Evolutionary conservation across 2,888 invertebrate genomes (phyloP).

Genomic region (Cryptocephalus primarius): DNA sequence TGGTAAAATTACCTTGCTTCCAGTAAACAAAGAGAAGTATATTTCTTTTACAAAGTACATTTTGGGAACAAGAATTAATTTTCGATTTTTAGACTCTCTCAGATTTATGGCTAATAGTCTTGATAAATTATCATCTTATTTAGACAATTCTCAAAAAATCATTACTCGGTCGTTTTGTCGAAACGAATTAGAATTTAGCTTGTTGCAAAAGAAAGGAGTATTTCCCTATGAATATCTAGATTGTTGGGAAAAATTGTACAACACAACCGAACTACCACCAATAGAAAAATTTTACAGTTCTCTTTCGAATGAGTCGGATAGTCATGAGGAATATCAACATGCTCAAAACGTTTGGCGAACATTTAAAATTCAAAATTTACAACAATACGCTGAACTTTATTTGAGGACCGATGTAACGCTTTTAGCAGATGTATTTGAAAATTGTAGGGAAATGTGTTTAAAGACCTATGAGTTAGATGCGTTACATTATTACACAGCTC

Average conservation of each 20-base stretch:
- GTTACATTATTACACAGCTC: constrained; percentile 20
- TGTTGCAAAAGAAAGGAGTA: constrained; percentile 19
- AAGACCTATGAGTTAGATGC: constrained; percentile 25
- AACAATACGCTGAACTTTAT: constrained; percentile 28
- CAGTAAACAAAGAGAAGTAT: too few relatives aligned
- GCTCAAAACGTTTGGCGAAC: constrained; percentile 24
- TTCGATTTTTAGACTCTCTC: constrained; percentile 15
- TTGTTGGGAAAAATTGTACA: neutral
- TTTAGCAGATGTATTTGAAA: constrained; percentile 29
- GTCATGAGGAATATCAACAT: constrained; percentile 21
- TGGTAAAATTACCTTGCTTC: too few relatives aligned
- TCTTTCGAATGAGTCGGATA: constrained; percentile 11
- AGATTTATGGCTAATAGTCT: constrained; percentile 14
- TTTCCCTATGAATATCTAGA: constrained; percentile 24
- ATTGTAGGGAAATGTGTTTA: constrained; percentile 22
- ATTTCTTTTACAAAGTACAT: too few relatives aligned
- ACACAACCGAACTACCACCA: constrained; percentile 15
- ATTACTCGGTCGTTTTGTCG: constrained; percentile 4
- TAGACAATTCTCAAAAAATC: constrained; percentile 6
- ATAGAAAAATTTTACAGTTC: constrained; percentile 3
- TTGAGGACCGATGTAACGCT: constrained; percentile 29
- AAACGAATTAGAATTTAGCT: constrained; percentile 8
- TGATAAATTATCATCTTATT: constrained; percentile 12
- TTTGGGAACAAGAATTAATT: constrained; percentile 1
- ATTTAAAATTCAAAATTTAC: constrained; percentile 23